phyloP scores from a whole-genome alignment of 1,140 invertebrate genomes.

The Laupala kohalensis region DNA sequence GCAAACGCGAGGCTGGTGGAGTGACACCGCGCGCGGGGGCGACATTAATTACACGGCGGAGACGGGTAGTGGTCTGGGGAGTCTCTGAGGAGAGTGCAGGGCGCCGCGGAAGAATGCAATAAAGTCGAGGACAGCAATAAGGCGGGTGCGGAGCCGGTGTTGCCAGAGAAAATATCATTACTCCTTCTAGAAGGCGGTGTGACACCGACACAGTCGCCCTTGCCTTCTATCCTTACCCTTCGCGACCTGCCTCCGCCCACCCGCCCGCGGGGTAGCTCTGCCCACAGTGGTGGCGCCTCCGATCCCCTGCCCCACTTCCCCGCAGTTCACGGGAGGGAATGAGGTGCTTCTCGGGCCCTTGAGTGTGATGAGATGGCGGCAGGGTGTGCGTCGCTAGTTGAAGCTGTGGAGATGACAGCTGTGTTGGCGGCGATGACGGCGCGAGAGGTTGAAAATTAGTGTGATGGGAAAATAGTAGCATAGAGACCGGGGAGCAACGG shows the following conservation, averaged over 20 bases:
- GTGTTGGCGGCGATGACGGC: too few relatives aligned
- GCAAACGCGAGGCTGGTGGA: not conserved
- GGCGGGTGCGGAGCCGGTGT: not conserved
- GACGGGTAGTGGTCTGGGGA: too few relatives aligned
- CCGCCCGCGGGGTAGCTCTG: not conserved
- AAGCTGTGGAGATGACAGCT: not conserved
- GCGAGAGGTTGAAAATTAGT: too few relatives aligned
- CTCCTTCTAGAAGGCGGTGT: not conserved
- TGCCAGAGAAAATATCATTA: not conserved
- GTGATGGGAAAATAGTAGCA: too few relatives aligned
- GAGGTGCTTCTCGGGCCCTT: not conserved
- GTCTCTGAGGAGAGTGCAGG: not conserved
- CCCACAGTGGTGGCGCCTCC: too few relatives aligned
- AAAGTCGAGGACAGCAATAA: not conserved
- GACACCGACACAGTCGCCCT: too few relatives aligned
- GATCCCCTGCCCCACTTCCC: not conserved
- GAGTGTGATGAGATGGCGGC: not conserved
- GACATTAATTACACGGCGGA: not conserved
- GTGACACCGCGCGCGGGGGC: not conserved
- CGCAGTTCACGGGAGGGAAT: not conserved
- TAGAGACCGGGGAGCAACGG: too few relatives aligned
- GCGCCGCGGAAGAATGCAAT: not conserved
- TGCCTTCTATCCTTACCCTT: not conserved
- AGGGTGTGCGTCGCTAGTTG: not conserved
- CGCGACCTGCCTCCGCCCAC: not conserved